Evolutionary conservation across 2,113 vertebrate genomes (phyloP), one percentile per base, ranked within the genome.

Genomic region (Monarcha castaneiventris): DNA sequence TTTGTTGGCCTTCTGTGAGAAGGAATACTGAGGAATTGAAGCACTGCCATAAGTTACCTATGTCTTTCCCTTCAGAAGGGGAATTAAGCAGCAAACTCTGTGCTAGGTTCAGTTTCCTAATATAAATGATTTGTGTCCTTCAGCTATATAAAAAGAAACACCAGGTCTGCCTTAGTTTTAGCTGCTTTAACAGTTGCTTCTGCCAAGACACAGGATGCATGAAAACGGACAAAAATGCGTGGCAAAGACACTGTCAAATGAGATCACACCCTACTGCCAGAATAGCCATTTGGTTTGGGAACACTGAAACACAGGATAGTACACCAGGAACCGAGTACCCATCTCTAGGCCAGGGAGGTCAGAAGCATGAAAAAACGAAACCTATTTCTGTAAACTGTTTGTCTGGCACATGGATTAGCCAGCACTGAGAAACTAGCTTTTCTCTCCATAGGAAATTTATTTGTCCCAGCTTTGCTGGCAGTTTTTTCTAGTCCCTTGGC

Each of bases 351-450:
- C 74, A 89, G 62, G 66, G 72, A 94, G 82, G 43, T 84, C 39
- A 78, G 81, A 94, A 89, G 33, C 26, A 96, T 30, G 33, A 66
- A 72, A 91, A 82, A 93, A 19, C 33, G 59, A 58, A 91, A 75
- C 19, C 33, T 89, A 59, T 87, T 93, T 96, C 64, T 94, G 69
- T 64, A 68, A 95, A 72, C 61, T 52, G 23, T 93, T 74, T 91
- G 63, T 94, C 86, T 88, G 76, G 69, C 81, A 93, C 52, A 43
- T 54, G 75, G 33, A 82, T 63, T 55, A 93, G 21, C 56, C 76
- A 1, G 66, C 58, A 44, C 35, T 68, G 52, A 87, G 27, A 89
- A 93, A 44, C 19, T 75, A 75, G 35, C 27, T 84, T 87, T 91
- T 75, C 27, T 76, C 56, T 87, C 84, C 62, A 26, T 26, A 75